A percentile compares a stretch with the other conserved stretches of the same genome.
phyloP scores from a whole-genome alignment of 1,140 invertebrate genomes.

The Mamestra configurata region DNA sequence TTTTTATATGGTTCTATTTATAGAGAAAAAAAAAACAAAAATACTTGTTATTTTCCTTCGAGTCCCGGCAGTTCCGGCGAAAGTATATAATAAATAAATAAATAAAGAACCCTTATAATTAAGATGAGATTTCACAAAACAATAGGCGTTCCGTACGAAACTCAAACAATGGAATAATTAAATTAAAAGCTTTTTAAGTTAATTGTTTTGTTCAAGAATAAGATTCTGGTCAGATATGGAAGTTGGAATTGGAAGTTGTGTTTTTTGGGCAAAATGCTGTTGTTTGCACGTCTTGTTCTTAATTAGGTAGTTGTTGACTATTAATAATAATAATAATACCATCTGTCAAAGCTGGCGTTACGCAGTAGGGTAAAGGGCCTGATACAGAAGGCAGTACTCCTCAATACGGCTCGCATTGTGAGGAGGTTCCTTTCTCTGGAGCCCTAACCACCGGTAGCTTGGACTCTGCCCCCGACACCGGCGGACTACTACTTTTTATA shows the following conservation, averaged over 20 bases:
- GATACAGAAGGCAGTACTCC: too few relatives aligned
- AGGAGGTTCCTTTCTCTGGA: too few relatives aligned
- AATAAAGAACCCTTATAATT: conserved; percentile 19
- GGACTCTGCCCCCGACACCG: too few relatives aligned
- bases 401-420: too few relatives aligned
- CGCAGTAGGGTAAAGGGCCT: too few relatives aligned
- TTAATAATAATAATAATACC: too few relatives aligned
- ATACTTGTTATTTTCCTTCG: neutral
- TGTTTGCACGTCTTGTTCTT: neutral
- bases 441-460: too few relatives aligned
- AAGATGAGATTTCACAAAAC: conserved; percentile 20
- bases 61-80: neutral
- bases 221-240: neutral
- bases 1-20: neutral
- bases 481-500: too few relatives aligned
- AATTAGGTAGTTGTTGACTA: too few relatives aligned
- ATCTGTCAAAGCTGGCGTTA: neutral
- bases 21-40: neutral
- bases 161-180: conserved; percentile 9
- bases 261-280: neutral
- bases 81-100: too few relatives aligned
- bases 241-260: neutral
- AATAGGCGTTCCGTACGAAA: neutral
- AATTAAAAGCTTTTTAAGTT: conserved; percentile 7
- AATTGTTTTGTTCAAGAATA: neutral